Percentiles rank a stretch among this genome's conserved stretches.
Evolutionary conservation across 2,797 vertebrate species (phyloP).

Genomic region (Aulostomus chinensis): DNA sequence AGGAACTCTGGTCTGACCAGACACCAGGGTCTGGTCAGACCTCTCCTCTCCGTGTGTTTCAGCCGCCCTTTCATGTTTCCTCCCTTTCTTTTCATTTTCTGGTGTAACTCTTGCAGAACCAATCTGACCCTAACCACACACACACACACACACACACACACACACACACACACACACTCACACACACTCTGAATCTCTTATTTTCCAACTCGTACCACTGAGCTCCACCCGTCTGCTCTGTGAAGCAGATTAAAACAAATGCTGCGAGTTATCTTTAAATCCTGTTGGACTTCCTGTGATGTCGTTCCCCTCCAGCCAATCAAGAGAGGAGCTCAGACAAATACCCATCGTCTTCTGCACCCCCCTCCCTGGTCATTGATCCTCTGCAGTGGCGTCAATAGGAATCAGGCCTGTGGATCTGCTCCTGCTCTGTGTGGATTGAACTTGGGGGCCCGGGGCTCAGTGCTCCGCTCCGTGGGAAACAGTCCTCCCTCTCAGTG

Average conservation of each 20-base stretch:
- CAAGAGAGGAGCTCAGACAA: no score
- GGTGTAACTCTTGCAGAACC: slow-evolving; percentile 60
- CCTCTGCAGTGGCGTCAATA: slow-evolving; percentile 38
- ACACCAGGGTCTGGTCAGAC: no score
- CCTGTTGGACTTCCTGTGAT: slow-evolving; percentile 50
- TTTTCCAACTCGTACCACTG: no score
- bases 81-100: slow-evolving; percentile 70
- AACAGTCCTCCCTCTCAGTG: slow-evolving; percentile 32
- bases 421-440: slow-evolving; percentile 41
- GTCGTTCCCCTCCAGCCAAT: slow-evolving; percentile 18
- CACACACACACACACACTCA: slow-evolving; percentile 18
- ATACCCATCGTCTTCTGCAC: no score
- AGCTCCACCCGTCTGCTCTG: slow-evolving; percentile 37
- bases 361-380: slow-evolving; percentile 51
- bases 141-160: slow-evolving; percentile 22
- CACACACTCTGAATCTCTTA: neutral
- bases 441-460: slow-evolving; percentile 15
- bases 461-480: slow-evolving; percentile 40
- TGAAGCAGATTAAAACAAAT: slow-evolving; percentile 54
- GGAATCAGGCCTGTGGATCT: slow-evolving; percentile 46
- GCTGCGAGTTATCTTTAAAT: slow-evolving; percentile 27
- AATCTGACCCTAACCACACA: no score
- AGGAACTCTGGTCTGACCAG: no score
- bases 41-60: no score
- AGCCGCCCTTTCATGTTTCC: no score